Evolutionary conservation across 2,888 invertebrate genomes (phyloP).

Genomic region (Sycophila texana): DNA sequence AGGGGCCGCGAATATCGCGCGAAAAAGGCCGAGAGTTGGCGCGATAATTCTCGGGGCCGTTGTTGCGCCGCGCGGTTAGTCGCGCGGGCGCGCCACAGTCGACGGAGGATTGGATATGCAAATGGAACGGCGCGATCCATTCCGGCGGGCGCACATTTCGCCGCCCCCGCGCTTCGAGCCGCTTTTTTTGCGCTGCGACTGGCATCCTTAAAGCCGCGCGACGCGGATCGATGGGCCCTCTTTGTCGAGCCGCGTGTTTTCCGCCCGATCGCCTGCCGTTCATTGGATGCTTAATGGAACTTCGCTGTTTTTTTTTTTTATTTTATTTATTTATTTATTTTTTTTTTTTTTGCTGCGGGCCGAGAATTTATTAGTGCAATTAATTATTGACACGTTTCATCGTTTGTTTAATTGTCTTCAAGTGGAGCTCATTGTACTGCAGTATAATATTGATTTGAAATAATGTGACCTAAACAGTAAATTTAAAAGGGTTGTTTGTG

Average conservation of each 20-base stretch:
- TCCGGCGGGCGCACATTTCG: neutral
- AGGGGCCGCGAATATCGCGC: neutral
- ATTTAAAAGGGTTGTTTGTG: too few relatives aligned
- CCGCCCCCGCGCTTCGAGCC: neutral
- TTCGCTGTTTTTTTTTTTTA: too few relatives aligned
- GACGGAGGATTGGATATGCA: conserved; percentile 44
- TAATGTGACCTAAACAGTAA: too few relatives aligned
- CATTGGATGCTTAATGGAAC: neutral
- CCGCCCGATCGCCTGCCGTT: neutral
- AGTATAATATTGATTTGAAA: too few relatives aligned
- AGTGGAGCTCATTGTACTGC: too few relatives aligned
- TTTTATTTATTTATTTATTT: too few relatives aligned
- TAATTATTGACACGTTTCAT: too few relatives aligned
- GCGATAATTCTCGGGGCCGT: neutral
- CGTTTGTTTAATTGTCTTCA: too few relatives aligned
- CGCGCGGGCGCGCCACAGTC: neutral
- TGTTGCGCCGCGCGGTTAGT: neutral
- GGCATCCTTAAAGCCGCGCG: neutral
- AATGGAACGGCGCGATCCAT: conserved; percentile 36
- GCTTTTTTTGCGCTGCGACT: neutral
- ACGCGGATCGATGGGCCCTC: too few relatives aligned
- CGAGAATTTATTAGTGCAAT: too few relatives aligned
- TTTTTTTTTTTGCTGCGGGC: too few relatives aligned
- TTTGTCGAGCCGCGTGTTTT: too few relatives aligned
- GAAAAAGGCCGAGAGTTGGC: neutral